Evolutionary conservation across 2,797 vertebrate species (phyloP).

Genomic region (Naso thynnoides): DNA sequence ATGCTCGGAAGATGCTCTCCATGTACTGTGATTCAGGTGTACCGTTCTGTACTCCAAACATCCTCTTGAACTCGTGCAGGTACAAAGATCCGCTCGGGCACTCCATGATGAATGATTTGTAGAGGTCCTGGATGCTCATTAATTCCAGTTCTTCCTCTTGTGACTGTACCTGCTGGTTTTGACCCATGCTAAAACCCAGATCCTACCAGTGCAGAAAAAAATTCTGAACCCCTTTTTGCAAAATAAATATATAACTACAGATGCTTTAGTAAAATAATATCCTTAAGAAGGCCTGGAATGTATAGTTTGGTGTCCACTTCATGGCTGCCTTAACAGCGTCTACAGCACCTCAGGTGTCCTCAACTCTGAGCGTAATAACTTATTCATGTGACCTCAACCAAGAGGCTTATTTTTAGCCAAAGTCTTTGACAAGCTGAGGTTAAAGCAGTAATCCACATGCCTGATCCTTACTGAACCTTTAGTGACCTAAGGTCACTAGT

Average conservation of each 20-base stretch:
- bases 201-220: not conserved
- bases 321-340: not conserved
- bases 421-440: slow-evolving; percentile 26
- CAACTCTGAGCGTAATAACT: not conserved
- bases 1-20: slow-evolving; percentile 68
- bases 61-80: slow-evolving; percentile 74
- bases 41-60: slow-evolving; percentile 64
- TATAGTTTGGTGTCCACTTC: not conserved
- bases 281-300: not conserved
- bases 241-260: no score
- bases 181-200: slow-evolving; percentile 36
- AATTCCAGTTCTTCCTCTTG: slow-evolving; percentile 55
- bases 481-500: not conserved
- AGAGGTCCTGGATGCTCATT: slow-evolving; percentile 67
- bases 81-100: slow-evolving; percentile 68
- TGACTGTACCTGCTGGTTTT: slow-evolving; percentile 37
- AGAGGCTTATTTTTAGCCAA: slow-evolving; percentile 51
- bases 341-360: not conserved
- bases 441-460: slow-evolving; percentile 54
- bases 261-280: not conserved
- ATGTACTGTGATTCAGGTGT: slow-evolving; percentile 66
- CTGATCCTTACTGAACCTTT: slow-evolving; percentile 48
- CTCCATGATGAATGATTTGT: slow-evolving; percentile 67
- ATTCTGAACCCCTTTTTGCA: no score
- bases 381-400: slow-evolving; percentile 31